phyloP scores from a whole-genome alignment of 2,888 invertebrate species.

The Dynastes tityus region DNA sequence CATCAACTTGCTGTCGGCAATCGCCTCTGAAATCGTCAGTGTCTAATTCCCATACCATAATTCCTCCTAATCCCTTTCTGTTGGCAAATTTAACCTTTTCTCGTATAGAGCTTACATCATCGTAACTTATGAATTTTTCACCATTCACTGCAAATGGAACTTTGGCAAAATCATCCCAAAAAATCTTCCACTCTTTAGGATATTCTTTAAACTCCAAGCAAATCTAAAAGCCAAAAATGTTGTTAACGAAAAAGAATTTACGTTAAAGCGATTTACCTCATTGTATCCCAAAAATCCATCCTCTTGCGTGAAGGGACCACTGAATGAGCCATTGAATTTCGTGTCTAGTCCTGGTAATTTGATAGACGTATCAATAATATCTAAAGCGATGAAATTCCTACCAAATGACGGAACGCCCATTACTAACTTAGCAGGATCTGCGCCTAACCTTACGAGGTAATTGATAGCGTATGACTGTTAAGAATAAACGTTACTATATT shows the following conservation, averaged over 20 bases:
- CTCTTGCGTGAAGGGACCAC: constrained; percentile 85
- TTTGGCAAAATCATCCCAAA: constrained; percentile 80
- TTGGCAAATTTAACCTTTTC: constrained; percentile 76
- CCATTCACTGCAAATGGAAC: constrained; percentile 78
- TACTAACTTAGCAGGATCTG: constrained; percentile 83
- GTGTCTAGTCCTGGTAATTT: constrained; percentile 72
- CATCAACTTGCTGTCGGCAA: constrained; percentile 73
- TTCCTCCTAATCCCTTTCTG: constrained; percentile 80
- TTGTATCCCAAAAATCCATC: constrained; percentile 91
- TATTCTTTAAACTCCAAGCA: constrained; percentile 77
- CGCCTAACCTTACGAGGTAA: constrained; percentile 82
- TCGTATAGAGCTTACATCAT: constrained; percentile 82
- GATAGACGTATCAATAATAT: constrained; percentile 61
- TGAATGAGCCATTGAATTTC: constrained; percentile 77
- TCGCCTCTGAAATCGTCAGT: constrained; percentile 88
- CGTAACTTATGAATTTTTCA: constrained; percentile 83
- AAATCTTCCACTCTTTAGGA: constrained; percentile 73
- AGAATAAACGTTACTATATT: constrained; percentile 8
- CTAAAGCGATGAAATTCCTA: constrained; percentile 79
- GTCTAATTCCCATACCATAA: constrained; percentile 93
- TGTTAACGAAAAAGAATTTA: background rate
- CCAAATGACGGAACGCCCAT: constrained; percentile 90
- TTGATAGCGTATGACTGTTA: constrained; percentile 83
- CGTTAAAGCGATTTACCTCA: constrained; percentile 75
- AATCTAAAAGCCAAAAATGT: constrained; percentile 71